Evolutionary conservation across 2,888 invertebrate species (phyloP).

Genomic region (Macaria liturata): DNA sequence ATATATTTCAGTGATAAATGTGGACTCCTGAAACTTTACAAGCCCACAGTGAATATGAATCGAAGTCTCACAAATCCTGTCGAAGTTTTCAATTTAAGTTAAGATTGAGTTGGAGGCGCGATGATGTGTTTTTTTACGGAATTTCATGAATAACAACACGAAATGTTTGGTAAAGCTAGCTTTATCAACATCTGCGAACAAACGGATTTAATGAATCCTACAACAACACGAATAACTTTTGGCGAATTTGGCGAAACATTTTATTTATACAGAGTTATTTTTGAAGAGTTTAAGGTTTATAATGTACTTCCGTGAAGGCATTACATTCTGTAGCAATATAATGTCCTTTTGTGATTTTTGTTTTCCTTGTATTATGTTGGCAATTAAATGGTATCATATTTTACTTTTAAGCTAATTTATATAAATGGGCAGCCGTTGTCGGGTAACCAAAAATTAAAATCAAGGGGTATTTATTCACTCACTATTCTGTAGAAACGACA

Average conservation of each 20-base stretch:
- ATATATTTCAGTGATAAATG: neutral
- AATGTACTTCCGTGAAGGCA: no score
- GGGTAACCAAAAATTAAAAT: no score
- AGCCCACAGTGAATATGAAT: slow-evolving; percentile 37
- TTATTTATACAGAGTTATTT: no score
- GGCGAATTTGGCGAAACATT: neutral
- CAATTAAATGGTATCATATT: no score
- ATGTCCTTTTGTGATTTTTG: no score
- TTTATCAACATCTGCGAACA: neutral
- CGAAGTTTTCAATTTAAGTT: slow-evolving; percentile 57
- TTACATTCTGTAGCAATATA: no score
- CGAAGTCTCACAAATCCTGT: slow-evolving; percentile 36
- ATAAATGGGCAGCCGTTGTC: no score
- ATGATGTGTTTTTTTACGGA: slow-evolving; percentile 41
- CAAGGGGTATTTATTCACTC: no score
- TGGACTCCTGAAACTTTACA: slow-evolving; percentile 11
- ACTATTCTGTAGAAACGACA: no score
- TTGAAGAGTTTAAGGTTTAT: no score
- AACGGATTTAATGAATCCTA: slow-evolving; percentile 9
- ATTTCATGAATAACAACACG: slow-evolving; percentile 30
- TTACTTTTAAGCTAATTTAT: no score
- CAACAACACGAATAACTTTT: neutral
- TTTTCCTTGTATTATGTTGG: no score
- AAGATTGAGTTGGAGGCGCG: slow-evolving; percentile 39
- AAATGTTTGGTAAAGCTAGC: slow-evolving; percentile 7